Evolutionary conservation across 2,888 invertebrate genomes (phyloP).

Genomic region (Rhimphoctona megacephalus): DNA sequence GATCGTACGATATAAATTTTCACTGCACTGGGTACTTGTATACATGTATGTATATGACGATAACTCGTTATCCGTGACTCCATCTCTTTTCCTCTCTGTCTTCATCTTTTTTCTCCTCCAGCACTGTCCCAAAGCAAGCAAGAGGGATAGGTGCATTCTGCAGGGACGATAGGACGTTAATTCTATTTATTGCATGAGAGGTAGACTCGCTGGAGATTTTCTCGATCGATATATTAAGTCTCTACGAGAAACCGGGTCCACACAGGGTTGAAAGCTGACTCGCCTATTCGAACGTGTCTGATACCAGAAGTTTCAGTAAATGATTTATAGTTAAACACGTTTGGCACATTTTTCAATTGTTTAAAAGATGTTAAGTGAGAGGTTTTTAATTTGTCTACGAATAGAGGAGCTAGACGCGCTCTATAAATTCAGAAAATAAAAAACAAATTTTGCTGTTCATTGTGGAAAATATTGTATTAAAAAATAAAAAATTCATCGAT

Average conservation of each 20-base stretch:
- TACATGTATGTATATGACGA: constrained; percentile 19
- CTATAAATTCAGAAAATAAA: neutral
- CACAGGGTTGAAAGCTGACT: neutral
- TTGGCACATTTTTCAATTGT: neutral
- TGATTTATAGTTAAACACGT: neutral
- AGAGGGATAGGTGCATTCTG: constrained; percentile 7
- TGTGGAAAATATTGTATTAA: neutral
- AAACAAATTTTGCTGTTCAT: neutral
- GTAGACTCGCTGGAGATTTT: constrained; percentile 47
- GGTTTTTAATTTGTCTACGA: neutral
- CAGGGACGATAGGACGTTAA: constrained; percentile 47
- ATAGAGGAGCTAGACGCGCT: neutral
- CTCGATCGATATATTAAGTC: constrained; percentile 53
- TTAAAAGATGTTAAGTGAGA: neutral
- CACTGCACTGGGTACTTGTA: neutral
- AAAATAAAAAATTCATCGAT: too few species aligned
- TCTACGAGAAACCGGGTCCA: constrained; percentile 25
- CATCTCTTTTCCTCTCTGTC: constrained; percentile 9
- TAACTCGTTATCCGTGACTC: constrained; percentile 57
- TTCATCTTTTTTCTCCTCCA: neutral
- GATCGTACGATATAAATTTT: constrained; percentile 57
- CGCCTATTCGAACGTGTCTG: neutral
- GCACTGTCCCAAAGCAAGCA: constrained; percentile 7
- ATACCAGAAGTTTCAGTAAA: constrained; percentile 13
- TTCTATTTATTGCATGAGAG: constrained; percentile 59